Base-by-base conservation (phyloP, 1,140 invertebrate genomes). In the Bombus polaris region DNA sequence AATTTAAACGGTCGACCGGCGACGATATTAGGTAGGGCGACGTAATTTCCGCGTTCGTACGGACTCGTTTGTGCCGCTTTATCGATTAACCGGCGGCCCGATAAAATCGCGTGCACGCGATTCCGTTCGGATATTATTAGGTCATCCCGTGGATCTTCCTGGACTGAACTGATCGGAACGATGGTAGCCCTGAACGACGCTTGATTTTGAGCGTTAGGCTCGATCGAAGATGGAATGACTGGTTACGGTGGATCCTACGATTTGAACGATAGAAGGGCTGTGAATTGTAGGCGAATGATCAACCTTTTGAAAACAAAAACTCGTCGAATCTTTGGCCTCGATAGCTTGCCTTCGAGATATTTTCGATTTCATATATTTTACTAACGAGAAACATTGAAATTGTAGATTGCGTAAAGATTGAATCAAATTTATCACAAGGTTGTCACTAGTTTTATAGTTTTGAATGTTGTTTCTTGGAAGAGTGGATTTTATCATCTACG, bases 1-100 rank as follows among this genome's bases (percentile, higher is more conserved):
- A 85, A 85, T 84, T 84, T 72, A 59, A 76, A 42, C 28, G 76
- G 28, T 57, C 66, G 53, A 59, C 37, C 65, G 76, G 10, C 62
- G 6, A 13, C 22, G 82, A 78, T 79, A 70, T 77, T 77, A 66
- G 37, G 62, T 39, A 35, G 65, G 65, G 25, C 65, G 32, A 28
- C 39, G 83, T 78, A 84, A 79, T 84, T 84, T 84, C 83, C 83
- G 83, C 83, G 76, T 80, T 84, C 76, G 73, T 76, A 66, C 59
- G 44, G 81, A 39, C 62, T 37, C 81, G 83, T 84, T 84, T 79
- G 35, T 84, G 44, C 32, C 83, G 83, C 75, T 72, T 72, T 80
- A 80, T 79, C 83, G 83, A 84, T 84, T 80, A 80, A 79, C 68
- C 83, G 37, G 10, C 77, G 73, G 81, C 81, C 76, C 53, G 66